Base-by-base conservation (phyloP, 1,140 invertebrate species). In the Brachionus plicatilis region DNA sequence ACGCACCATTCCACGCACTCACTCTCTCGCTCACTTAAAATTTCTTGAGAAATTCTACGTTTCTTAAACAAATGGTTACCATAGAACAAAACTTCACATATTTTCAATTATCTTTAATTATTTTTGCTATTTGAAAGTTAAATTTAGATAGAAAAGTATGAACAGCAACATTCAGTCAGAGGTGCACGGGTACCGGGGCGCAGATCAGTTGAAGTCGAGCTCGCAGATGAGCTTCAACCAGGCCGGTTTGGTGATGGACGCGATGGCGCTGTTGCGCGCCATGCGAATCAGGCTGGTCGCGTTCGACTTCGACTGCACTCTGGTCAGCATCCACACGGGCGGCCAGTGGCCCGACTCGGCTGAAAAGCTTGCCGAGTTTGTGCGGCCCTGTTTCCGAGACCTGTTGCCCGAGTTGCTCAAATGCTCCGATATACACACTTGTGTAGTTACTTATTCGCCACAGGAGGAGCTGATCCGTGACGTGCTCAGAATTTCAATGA, bases 251-350 rank as follows among this genome's bases (percentile, higher is more conserved):
- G 75, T 78, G 75, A 27, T 20, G 17, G 75, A 78, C 5, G 17
- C 17, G 37, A 43, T 78, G 2, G 17, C 11, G 24, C 75, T 78
- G 0, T n/a, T 65, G 27, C 27, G 24, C 8, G 2, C n/a, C 20
- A 37, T 82, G 83, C 86, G 86, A 7, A 87, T 89, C 43, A 86
- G 87, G 80, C 83, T 89, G 47, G 76, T 89, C 12, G 89, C 89
- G 4, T 68, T 89, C 12, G 89, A 89, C 85, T 89, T 89, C 85
- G 89, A 89, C 85, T 86, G 87, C 50, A 89, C 89, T 7, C 82
- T 89, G 37, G 87, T 89, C 45, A 86, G 86, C 17, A 87, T 88
- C 56, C 88, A 89, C 75, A 88, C 89, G 17, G 87, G 87, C n/a
- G 89, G 89, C 8, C 83, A 85, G 41, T 89, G 89, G 89, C 86